Evolutionary conservation across 1,140 invertebrate species (phyloP), one percentile per base, ranked within the genome.

Genomic region (Drosophila virilis): DNA sequence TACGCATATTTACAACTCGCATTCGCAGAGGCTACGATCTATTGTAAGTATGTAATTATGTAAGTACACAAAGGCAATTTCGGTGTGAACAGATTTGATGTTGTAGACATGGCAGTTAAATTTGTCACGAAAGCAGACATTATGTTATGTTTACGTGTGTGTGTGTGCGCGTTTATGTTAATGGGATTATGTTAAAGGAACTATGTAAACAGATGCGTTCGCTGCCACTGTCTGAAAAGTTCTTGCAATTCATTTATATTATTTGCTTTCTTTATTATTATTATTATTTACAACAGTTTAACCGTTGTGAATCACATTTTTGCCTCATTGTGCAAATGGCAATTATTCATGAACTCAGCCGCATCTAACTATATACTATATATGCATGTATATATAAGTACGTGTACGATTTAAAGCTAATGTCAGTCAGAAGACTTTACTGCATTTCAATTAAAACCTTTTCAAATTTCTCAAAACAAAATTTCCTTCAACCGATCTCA

Each of bases 401-500:
- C 64, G 62, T 80, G 52, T 70, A n/a, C n/a, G 60, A 54, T 37
- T 77, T 78, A 76, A 86, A 86, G 70, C 82, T 75, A 55, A 65
- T 58, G 58, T 77, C 77, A 74, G 77, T 80, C 78, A 32, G 9
- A 48, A 40, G 79, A 78, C 54, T 61, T 74, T 35, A 64, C 54
- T 40, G 52, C 22, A 45, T 64, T 70, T 51, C 40, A 70, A 37
- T 48, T 48, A 28, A 28, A 28, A 28, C 13, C 32, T 33, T 55
- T 48, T 57, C 43, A 33, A 33, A 37, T 35, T 35, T 38, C 37
- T 37, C 22, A 70, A 28, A 28, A 28, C 43, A 45, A 42, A 54
- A 42, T 69, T 59, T 59, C 43, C 40, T 60, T 65, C 35, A 69
- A 64, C 59, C 75, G 37, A 50, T 59, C 33, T 54, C 38, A 52